Percentiles rank a stretch among this genome's conserved stretches.
These are phyloP conservation scores for Dinoponera quadriceps DNA, from an alignment of 1,140 invertebrate genomes.

Conservation along the genomic window DNA sequence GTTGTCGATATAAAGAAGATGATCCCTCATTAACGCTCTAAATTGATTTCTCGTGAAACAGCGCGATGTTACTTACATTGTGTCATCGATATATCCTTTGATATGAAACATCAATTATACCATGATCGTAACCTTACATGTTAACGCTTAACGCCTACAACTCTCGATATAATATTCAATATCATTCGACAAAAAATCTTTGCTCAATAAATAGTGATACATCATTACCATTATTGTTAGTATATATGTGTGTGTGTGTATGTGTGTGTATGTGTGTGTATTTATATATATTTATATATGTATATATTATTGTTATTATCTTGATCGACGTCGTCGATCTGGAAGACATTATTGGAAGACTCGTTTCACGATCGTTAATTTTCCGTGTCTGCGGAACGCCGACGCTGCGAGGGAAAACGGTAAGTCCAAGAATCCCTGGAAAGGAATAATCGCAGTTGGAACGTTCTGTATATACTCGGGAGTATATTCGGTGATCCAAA, in stretches of 20 bases:
- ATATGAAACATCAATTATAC: conserved; percentile 60
- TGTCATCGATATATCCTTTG: conserved; percentile 52
- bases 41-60: conserved; percentile 49
- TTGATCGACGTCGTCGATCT: conserved; percentile 63
- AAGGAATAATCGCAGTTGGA: neutral
- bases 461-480: too few relatives aligned
- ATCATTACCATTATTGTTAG: conserved; percentile 34
- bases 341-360: conserved; percentile 78
- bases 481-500: too few relatives aligned
- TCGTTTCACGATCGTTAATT: conserved; percentile 68
- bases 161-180: conserved; percentile 73
- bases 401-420: neutral
- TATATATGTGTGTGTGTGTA: too few relatives aligned
- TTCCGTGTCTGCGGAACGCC: conserved; percentile 49
- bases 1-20: conserved; percentile 45
- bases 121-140: conserved; percentile 64
- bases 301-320: conserved; percentile 56
- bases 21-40: conserved; percentile 31
- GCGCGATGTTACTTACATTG: conserved; percentile 65
- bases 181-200: conserved; percentile 69
- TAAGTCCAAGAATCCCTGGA: neutral
- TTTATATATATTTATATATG: too few relatives aligned
- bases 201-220: conserved; percentile 67
- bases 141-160: conserved; percentile 72
- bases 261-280: conserved; percentile 19